Evolutionary conservation across 2,888 invertebrate species (phyloP).

Genomic region (Lasioglossum oenotherae): DNA sequence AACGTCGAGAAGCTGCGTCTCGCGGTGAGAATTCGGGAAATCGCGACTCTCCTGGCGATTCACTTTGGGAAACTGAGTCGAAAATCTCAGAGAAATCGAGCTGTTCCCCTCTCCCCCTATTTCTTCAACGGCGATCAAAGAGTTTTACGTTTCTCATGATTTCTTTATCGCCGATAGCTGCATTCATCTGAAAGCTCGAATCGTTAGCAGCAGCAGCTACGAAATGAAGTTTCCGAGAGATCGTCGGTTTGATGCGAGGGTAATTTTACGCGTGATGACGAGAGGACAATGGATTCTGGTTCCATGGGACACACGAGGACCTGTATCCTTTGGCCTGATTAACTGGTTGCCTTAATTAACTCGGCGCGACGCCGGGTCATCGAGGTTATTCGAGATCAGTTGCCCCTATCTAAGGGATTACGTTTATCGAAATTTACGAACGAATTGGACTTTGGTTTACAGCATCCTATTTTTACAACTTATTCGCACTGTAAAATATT

Average conservation of each 20-base stretch:
- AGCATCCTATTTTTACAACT: too few relatives aligned
- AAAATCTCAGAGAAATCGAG: neutral
- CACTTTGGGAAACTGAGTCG: neutral
- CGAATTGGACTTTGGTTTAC: too few relatives aligned
- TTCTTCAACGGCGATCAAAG: neutral
- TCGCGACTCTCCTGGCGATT: neutral
- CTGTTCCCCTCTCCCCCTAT: neutral
- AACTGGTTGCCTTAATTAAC: neutral
- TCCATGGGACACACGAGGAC: neutral
- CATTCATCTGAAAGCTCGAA: neutral
- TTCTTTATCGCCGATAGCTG: neutral
- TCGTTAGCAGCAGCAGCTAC: neutral
- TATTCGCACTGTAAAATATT: too few relatives aligned
- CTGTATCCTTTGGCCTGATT: neutral
- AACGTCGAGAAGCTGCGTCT: neutral
- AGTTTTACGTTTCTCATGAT: neutral
- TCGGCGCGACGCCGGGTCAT: neutral
- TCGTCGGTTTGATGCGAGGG: neutral
- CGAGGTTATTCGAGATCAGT: too few relatives aligned
- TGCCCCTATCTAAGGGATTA: too few relatives aligned
- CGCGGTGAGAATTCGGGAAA: neutral
- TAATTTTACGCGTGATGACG: neutral
- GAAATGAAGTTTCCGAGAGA: neutral
- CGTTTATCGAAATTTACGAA: too few relatives aligned
- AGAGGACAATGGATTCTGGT: neutral